Evolutionary conservation across 37 sponge, comb jelly and placozoan genomes (phyloP).

Genomic region (Hexactinellida sp.): DNA sequence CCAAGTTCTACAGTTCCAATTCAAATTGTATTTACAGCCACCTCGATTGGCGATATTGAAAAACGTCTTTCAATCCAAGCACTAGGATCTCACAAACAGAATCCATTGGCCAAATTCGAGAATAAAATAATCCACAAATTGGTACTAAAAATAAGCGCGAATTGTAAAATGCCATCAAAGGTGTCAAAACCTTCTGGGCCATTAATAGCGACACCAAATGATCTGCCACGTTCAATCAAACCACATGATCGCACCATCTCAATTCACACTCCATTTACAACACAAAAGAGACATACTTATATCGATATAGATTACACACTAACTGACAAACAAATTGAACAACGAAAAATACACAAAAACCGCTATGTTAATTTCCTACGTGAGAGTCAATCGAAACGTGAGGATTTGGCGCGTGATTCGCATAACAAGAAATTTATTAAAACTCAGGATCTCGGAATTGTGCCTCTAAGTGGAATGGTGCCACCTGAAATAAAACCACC

Average conservation of each 20-base stretch:
- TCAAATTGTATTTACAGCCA: not conserved
- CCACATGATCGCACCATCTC: not conserved
- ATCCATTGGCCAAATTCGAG: not conserved
- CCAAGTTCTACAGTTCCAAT: not conserved
- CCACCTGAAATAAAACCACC: slow-evolving; percentile 11
- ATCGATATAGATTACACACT: not conserved
- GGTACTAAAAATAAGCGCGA: not conserved
- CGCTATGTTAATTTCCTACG: not conserved
- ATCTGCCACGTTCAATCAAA: not conserved
- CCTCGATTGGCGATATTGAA: not conserved
- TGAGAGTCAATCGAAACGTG: not conserved
- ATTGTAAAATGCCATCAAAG: not conserved
- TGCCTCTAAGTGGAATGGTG: not conserved
- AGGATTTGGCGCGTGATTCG: slow-evolving; percentile 1
- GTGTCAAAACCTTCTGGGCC: not conserved
- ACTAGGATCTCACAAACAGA: not conserved
- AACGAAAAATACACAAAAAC: not conserved
- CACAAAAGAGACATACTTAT: not conserved
- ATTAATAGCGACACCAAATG: slow-evolving; percentile 3
- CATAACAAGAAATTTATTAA: not conserved
- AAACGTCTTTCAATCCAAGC: not conserved
- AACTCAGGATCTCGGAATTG: not conserved
- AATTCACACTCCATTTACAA: not conserved
- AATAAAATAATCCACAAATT: not conserved
- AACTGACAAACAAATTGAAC: not conserved